Evolutionary conservation across 2,888 invertebrate genomes (phyloP).

Genomic region (Agrilus mali): DNA sequence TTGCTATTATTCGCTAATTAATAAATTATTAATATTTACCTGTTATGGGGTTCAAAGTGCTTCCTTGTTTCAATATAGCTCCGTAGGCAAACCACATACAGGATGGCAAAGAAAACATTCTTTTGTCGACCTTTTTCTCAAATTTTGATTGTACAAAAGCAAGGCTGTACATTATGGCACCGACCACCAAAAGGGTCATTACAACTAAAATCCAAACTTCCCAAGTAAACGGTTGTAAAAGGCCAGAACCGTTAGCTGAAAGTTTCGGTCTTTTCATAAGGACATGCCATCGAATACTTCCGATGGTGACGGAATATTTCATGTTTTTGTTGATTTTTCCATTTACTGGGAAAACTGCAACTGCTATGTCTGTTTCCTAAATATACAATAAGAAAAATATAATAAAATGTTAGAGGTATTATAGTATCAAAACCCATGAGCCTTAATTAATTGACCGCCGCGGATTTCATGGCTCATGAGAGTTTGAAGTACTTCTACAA

Average conservation of each 20-base stretch:
- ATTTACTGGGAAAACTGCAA: conserved; percentile 61
- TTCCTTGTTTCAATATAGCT: conserved; percentile 77
- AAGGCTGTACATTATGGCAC: conserved; percentile 63
- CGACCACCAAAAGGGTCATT: conserved; percentile 57
- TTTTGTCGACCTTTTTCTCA: conserved; percentile 41
- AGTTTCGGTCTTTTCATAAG: conserved; percentile 68
- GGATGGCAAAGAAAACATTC: conserved; percentile 48
- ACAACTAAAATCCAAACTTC: conserved; percentile 50
- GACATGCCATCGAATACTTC: conserved; percentile 67
- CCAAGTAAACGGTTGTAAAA: conserved; percentile 69
- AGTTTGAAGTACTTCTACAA: too few relatives aligned
- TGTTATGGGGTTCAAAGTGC: conserved; percentile 64
- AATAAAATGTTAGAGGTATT: conserved; percentile 4
- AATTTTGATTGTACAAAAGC: conserved; percentile 51
- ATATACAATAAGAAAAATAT: conserved; percentile 10
- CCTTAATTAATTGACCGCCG: too few relatives aligned
- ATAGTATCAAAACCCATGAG: too few relatives aligned
- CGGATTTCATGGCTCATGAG: too few relatives aligned
- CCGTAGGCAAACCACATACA: conserved; percentile 85
- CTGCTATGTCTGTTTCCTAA: conserved; percentile 66
- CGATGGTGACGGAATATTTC: conserved; percentile 50
- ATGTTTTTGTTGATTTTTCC: conserved; percentile 42
- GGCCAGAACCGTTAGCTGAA: conserved; percentile 71
- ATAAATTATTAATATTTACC: conserved; percentile 39
- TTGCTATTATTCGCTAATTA: too few relatives aligned